Evolutionary conservation across 1,140 invertebrate species (phyloP), one percentile per base, ranked within the genome.

Genomic region (Drosophila nigromelanica): DNA sequence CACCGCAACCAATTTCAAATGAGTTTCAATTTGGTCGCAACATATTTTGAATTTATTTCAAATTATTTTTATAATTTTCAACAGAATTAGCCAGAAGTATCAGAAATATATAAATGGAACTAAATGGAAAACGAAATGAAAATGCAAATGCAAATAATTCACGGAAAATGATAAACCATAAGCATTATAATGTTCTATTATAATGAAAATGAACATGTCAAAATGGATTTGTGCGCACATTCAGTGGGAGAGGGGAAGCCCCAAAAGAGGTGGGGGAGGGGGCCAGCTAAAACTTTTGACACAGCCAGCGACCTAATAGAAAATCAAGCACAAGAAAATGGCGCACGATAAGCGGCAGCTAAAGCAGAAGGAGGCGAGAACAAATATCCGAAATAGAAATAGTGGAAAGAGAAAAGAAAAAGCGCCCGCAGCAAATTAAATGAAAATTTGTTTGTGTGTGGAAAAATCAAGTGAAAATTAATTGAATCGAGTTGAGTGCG

Each of bases 391-490:
- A 43, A 43, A 45, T 24, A 42, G 11, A 12, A 11, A 15, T 48
- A 37, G 30, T 10, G 27, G 30, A 15, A 50, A 39, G 35, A 76
- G 42, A 27, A 14, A 14, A 27, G 39, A 4, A 43, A n/a, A 39
- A 47, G n/a, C 78, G 76, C 78, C 83, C 64, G 79, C 78, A 87
- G 82, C 75, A 87, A 89, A 87, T 87, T 87, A 87, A 87, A 87
- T 87, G 82, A 87, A 87, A 87, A 87, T 87, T 87, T 87, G 82
- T 87, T 87, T 87, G 82, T 87, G 82, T 87, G 82, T 87, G 76
- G 82, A 87, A 87, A 89, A 91, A 90, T 87, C 89, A 91, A 91
- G 89, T 90, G 89, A 91, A 91, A 91, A 91, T 91, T 91, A 91
- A 91, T 91, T 91, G 89, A 91, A 91, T 91, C 80, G 89, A 91